Percentiles rank a stretch among this genome's conserved stretches.
Evolutionary conservation across 2,888 invertebrate genomes (phyloP).

Genomic region (Panopea generosa): DNA sequence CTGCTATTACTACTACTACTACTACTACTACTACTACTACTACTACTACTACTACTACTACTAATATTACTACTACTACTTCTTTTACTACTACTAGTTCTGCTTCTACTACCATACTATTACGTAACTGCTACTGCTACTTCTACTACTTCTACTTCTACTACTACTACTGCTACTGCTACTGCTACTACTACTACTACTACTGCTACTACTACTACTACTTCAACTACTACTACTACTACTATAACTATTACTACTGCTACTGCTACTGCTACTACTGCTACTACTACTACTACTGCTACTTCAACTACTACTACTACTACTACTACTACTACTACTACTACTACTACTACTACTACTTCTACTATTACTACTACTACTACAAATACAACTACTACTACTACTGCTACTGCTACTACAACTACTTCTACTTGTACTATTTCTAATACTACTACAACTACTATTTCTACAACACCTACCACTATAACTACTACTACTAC

Average conservation of each 20-base stretch:
- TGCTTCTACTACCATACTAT: no score
- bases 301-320: conserved; percentile 9
- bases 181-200: conserved; percentile 10
- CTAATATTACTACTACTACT: conserved; percentile 12
- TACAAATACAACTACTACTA: conserved; percentile 16
- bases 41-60: conserved; percentile 19
- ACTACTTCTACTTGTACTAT: conserved; percentile 6
- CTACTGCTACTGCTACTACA: conserved; percentile 6
- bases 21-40: conserved; percentile 18
- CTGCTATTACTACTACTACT: conserved; percentile 20
- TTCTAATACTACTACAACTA: conserved; percentile 14
- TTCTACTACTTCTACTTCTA: not conserved
- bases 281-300: conserved; percentile 19
- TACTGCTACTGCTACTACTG: conserved; percentile 15
- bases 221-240: conserved; percentile 19
- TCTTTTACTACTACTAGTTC: conserved; percentile 1
- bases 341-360: conserved; percentile 20
- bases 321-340: conserved; percentile 17
- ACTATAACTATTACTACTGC: conserved; percentile 18
- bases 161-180: conserved; percentile 16
- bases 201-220: conserved; percentile 15
- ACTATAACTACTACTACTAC: conserved; percentile 13
- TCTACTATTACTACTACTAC: conserved; percentile 22
- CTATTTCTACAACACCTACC: conserved; percentile 1
- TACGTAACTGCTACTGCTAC: no score